Evolutionary conservation across 2,888 invertebrate species (phyloP).

Genomic region (Eumacrocentrus americanus): DNA sequence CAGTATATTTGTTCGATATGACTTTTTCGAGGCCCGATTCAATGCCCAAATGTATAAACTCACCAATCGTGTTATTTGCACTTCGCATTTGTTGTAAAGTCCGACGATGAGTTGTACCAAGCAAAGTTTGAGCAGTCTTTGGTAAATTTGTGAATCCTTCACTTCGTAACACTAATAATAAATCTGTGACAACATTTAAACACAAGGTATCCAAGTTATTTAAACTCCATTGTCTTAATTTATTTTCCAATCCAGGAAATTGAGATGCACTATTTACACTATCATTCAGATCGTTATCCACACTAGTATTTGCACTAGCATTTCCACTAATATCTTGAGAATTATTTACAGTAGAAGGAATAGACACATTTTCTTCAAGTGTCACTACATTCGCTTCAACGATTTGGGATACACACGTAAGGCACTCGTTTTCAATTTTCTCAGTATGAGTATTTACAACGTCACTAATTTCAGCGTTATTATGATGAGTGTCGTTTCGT

Average conservation of each 20-base stretch:
- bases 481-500: slow-evolving; percentile 2
- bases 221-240: neutral
- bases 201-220: slow-evolving; percentile 14
- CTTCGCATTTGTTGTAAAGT: slow-evolving; percentile 20
- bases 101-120: slow-evolving; percentile 22
- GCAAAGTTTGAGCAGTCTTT: slow-evolving; percentile 27
- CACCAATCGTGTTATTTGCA: slow-evolving; percentile 1
- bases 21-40: slow-evolving; percentile 18
- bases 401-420: neutral
- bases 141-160: slow-evolving; percentile 13
- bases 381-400: slow-evolving; percentile 10
- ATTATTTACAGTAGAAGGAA: no score
- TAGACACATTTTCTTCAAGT: slow-evolving; percentile 13
- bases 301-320: slow-evolving; percentile 11
- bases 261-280: slow-evolving; percentile 6
- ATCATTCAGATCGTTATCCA: neutral
- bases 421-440: neutral
- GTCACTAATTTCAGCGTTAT: slow-evolving; percentile 8
- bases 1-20: no score
- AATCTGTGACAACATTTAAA: slow-evolving; percentile 21
- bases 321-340: slow-evolving; percentile 7
- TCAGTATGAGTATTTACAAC: slow-evolving; percentile 7
- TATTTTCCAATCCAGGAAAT: neutral
- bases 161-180: slow-evolving; percentile 15
- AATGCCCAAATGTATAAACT: slow-evolving; percentile 26